A percentile compares a stretch with the other conserved stretches of the same genome.
phyloP scores from a whole-genome alignment of 37 sponge, comb jelly and placozoan species.

The Bolinopsis microptera region DNA sequence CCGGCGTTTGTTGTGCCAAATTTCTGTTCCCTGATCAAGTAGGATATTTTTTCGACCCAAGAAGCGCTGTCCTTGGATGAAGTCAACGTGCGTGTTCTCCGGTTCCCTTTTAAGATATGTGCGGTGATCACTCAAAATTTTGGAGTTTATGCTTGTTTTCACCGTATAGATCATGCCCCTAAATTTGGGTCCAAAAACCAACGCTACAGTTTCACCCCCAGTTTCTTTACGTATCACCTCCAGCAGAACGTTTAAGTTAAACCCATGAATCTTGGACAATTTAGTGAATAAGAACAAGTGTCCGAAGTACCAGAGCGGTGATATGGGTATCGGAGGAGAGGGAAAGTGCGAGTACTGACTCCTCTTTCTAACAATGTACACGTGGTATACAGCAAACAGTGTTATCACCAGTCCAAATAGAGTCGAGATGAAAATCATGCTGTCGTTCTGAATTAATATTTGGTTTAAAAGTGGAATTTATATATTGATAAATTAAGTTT shows the following conservation, averaged over 20 bases:
- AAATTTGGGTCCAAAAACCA: background rate
- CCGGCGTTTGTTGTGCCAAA: conserved; percentile 11
- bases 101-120: background rate
- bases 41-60: background rate
- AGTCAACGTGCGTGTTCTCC: background rate
- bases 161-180: background rate
- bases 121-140: background rate
- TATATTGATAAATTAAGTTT: too few species aligned
- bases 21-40: background rate
- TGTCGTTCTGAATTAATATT: too few species aligned
- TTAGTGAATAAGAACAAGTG: background rate
- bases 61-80: background rate
- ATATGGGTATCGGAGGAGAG: conserved; percentile 8
- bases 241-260: background rate
- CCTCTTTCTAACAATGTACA: background rate
- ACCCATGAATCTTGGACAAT: background rate
- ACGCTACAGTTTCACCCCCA: background rate
- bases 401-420: background rate
- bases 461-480: too few species aligned
- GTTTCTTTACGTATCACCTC: background rate
- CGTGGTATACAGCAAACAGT: background rate
- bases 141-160: background rate
- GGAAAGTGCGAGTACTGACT: background rate
- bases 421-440: background rate
- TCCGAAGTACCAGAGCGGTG: background rate